Evolutionary conservation across 1,140 invertebrate genomes (phyloP).

Genomic region (Lucilia cuprina): DNA sequence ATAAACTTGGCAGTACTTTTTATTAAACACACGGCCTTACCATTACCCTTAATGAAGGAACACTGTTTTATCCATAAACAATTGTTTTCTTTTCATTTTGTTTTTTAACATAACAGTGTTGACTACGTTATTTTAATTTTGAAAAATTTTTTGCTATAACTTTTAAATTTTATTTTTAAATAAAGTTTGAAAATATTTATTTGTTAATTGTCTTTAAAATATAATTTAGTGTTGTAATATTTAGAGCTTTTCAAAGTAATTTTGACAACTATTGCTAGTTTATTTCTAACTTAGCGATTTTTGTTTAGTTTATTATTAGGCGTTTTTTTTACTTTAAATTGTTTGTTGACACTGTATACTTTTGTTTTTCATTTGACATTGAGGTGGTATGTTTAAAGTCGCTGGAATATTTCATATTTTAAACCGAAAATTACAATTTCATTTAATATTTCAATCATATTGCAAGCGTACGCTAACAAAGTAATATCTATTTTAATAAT

Average conservation of each 20-base stretch:
- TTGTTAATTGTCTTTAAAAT: no score
- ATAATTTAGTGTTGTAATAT: no score
- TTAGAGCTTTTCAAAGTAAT: no score
- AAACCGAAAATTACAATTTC: conserved; percentile 15
- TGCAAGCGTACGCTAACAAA: neutral
- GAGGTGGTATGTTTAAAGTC: neutral
- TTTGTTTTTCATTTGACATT: conserved; percentile 38
- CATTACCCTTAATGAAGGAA: neutral
- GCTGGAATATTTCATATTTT: conserved; percentile 5
- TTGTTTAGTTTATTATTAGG: neutral
- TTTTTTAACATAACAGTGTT: no score
- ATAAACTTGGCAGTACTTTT: neutral
- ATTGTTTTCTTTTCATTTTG: no score
- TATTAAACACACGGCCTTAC: neutral
- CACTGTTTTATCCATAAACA: neutral
- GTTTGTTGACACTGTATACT: neutral
- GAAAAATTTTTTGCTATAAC: no score
- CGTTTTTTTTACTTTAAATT: neutral
- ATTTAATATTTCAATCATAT: neutral
- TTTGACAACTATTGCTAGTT: no score
- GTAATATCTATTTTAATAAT: neutral
- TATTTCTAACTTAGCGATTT: neutral
- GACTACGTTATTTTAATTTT: no score
- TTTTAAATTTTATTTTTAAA: no score
- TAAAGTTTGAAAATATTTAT: no score